Evolutionary conservation across 2,113 vertebrate genomes (phyloP).

Genomic region (Acrocephalus kingi): DNA sequence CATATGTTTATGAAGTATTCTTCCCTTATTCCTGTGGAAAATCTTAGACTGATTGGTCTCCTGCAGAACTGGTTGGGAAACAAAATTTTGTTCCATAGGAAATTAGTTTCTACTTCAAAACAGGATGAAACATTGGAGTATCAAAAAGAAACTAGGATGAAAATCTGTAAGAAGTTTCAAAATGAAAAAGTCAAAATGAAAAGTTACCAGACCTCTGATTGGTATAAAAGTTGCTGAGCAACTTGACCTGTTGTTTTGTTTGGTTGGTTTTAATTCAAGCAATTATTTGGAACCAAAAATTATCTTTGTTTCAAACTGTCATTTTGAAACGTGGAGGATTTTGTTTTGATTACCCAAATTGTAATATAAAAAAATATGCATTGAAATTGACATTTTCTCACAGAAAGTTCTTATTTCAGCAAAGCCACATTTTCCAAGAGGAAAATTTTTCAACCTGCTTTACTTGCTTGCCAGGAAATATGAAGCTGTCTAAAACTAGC

Average conservation of each 20-base stretch:
- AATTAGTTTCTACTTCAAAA: neutral
- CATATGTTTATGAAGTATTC: neutral
- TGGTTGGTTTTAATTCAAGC: neutral
- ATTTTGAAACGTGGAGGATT: neutral
- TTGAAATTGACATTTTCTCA: neutral
- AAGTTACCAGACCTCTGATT: neutral
- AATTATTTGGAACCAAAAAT: neutral
- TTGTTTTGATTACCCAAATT: neutral
- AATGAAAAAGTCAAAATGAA: neutral
- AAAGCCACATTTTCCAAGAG: conserved; percentile 46
- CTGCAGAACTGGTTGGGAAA: neutral
- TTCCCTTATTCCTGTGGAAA: neutral
- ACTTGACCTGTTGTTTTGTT: neutral
- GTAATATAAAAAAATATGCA: neutral
- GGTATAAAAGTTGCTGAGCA: neutral
- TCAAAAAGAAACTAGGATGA: neutral
- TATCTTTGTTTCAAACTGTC: neutral
- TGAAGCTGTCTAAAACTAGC: neutral
- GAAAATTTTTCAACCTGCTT: conserved; percentile 38
- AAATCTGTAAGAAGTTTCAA: neutral
- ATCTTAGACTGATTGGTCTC: neutral
- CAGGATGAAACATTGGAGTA: neutral
- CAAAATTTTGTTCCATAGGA: neutral
- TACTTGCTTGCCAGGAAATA: conserved; percentile 52
- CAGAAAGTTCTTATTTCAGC: conserved; percentile 21